Percentiles rank a stretch among this genome's conserved stretches.
These are phyloP conservation scores for Polia nebulosa DNA, from an alignment of 2,888 invertebrate species.

Conservation along the genomic window DNA sequence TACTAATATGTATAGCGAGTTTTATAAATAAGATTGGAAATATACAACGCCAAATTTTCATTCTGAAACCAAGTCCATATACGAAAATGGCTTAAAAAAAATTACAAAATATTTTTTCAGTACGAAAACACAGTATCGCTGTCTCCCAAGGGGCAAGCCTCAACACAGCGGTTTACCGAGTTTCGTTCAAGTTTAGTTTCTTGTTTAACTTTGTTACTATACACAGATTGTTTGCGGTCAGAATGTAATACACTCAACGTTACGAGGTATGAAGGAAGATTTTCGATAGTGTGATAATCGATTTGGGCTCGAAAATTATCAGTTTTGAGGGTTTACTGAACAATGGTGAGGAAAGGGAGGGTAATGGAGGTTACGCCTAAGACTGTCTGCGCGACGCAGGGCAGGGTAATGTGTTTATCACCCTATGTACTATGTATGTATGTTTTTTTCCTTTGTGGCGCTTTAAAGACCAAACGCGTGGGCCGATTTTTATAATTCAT, in stretches of 20 bases:
- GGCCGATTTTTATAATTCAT: too few relatives aligned
- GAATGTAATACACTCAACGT: slow-evolving; percentile 51
- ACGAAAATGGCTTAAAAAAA: background rate
- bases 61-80: background rate
- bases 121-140: slow-evolving; percentile 15
- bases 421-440: too few relatives aligned
- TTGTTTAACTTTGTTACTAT: slow-evolving; percentile 63
- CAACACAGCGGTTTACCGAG: slow-evolving; percentile 47
- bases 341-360: background rate
- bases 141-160: slow-evolving; percentile 33
- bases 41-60: slow-evolving; percentile 1
- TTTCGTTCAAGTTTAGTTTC: slow-evolving; percentile 53
- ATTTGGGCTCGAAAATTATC: slow-evolving; percentile 25
- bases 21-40: background rate
- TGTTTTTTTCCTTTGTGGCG: too few relatives aligned
- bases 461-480: too few relatives aligned
- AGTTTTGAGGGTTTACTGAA: slow-evolving; percentile 20
- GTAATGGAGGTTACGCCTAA: background rate
- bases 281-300: slow-evolving; percentile 19
- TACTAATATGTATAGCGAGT: background rate
- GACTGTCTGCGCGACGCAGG: too few relatives aligned
- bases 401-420: too few relatives aligned
- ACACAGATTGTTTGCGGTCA: slow-evolving; percentile 62
- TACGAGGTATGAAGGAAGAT: slow-evolving; percentile 20
- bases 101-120: background rate